Evolutionary conservation across 2,888 invertebrate species (phyloP).

Genomic region (Mimas tiliae): DNA sequence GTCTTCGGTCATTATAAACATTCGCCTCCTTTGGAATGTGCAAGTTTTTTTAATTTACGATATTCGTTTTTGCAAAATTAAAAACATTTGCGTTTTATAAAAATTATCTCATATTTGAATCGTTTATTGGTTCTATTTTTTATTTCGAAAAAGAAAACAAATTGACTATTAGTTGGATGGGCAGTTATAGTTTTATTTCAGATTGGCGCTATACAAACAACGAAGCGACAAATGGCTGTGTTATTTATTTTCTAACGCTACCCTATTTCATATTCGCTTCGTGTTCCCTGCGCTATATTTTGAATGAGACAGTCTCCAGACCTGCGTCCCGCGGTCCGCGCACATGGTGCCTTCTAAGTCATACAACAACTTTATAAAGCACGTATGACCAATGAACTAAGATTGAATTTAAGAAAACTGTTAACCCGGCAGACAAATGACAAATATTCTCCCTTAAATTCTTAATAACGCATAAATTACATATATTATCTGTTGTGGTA

Average conservation of each 20-base stretch:
- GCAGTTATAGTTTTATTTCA: conserved; percentile 8
- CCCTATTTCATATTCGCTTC: conserved; percentile 69
- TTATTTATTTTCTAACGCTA: conserved; percentile 63
- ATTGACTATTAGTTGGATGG: neutral
- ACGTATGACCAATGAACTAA: conserved; percentile 18
- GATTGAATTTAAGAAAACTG: conserved; percentile 20
- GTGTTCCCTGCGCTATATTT: conserved; percentile 67
- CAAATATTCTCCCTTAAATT: neutral
- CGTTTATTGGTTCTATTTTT: neutral
- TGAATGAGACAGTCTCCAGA: conserved; percentile 71
- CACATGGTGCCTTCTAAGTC: conserved; percentile 48
- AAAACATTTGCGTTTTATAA: conserved; percentile 1
- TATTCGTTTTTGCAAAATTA: neutral
- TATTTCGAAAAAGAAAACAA: neutral
- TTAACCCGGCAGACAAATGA: neutral
- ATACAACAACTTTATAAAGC: conserved; percentile 29
- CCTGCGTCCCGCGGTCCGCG: conserved; percentile 57
- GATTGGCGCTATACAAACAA: conserved; percentile 15
- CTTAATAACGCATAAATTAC: neutral
- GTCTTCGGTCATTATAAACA: neutral
- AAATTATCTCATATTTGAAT: neutral
- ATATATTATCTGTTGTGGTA: neutral
- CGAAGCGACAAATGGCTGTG: conserved; percentile 3
- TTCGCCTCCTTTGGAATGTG: neutral
- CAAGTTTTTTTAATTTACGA: neutral